Evolutionary conservation across 2,797 vertebrate genomes (phyloP).

Genomic region (Strix occidentalis): DNA sequence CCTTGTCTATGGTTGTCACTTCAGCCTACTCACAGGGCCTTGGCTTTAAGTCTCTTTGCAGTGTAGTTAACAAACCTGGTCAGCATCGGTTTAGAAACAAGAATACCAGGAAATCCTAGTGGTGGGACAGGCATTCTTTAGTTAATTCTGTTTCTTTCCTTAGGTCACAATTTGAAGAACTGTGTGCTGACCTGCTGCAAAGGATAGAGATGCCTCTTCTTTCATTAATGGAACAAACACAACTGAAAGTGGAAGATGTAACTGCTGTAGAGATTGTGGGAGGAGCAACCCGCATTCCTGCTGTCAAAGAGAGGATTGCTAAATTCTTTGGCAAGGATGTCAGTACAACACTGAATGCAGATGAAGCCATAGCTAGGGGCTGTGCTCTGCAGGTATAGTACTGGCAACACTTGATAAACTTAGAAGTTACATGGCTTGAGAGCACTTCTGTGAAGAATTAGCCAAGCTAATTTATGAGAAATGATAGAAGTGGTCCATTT

Average conservation of each 20-base stretch:
- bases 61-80: not conserved
- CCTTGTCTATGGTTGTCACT: not conserved
- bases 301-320: constrained; percentile 80
- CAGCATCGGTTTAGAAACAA: not conserved
- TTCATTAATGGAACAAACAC: constrained; percentile 77
- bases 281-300: constrained; percentile 81
- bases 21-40: not conserved
- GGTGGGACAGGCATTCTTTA: not conserved
- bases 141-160: not conserved
- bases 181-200: constrained; percentile 79
- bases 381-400: constrained; percentile 79
- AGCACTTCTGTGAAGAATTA: not conserved
- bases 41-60: not conserved
- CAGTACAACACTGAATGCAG: constrained; percentile 83
- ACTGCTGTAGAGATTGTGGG: constrained; percentile 82
- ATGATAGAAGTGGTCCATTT: not conserved
- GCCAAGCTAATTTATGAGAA: not conserved
- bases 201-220: constrained; percentile 75
- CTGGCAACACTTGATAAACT: not conserved
- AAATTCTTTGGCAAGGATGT: constrained; percentile 82
- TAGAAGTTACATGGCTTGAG: not conserved
- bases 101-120: not conserved
- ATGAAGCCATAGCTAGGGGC: constrained; percentile 82
- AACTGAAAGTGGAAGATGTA: constrained; percentile 76
- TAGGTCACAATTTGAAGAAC: constrained; percentile 81